A percentile compares a stretch with the other conserved stretches of the same genome.
Evolutionary conservation across 2,797 vertebrate genomes (phyloP).

Genomic region (Arctocebus calabarensis): DNA sequence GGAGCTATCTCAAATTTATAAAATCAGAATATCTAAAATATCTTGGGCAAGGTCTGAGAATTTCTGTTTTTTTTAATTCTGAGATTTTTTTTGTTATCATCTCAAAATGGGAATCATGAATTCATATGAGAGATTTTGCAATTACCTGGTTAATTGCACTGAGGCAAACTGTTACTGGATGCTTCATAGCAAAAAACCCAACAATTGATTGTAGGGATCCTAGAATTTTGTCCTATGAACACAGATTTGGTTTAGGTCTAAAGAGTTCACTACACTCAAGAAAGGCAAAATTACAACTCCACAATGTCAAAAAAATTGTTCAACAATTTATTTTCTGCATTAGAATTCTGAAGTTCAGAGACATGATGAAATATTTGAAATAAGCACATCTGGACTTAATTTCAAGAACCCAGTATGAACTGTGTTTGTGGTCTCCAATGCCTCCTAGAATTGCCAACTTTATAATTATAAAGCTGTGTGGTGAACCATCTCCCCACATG

Average conservation of each 20-base stretch:
- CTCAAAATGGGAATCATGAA: not conserved
- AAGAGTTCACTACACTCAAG: not conserved
- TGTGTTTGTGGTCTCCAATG: constrained; percentile 1
- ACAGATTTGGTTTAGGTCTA: not conserved
- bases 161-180: not conserved
- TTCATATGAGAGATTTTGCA: not conserved
- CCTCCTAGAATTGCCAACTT: not conserved
- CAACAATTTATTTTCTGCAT: constrained; percentile 10
- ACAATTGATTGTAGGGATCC: not conserved
- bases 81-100: constrained; percentile 10
- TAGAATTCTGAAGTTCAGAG: not conserved
- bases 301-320: constrained; percentile 7
- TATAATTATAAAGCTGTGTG: not conserved
- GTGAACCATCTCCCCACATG: not conserved
- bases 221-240: not conserved
- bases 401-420: not conserved
- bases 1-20: not conserved
- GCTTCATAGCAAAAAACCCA: not conserved
- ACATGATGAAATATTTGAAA: not conserved
- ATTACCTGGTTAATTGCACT: not conserved
- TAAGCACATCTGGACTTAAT: constrained; percentile 49
- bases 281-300: not conserved
- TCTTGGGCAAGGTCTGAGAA: not conserved
- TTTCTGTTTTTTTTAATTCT: not conserved
- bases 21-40: constrained; percentile 44